Evolutionary conservation across 2,888 invertebrate genomes (phyloP).

Genomic region (Melieria omissa): DNA sequence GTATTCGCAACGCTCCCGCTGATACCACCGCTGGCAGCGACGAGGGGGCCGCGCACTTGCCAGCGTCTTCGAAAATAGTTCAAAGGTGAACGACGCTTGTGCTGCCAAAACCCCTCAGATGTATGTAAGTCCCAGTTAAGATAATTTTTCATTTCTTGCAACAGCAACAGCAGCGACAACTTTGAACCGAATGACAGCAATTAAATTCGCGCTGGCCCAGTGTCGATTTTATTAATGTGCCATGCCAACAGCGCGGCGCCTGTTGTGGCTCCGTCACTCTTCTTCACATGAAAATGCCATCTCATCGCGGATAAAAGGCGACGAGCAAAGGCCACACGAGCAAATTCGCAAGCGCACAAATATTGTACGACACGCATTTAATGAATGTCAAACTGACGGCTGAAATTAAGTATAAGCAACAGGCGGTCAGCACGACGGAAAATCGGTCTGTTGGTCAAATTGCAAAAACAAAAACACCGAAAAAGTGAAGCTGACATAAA

Average conservation of each 20-base stretch:
- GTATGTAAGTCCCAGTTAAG: too few species aligned
- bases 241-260: conserved; percentile 13
- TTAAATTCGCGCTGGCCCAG: neutral
- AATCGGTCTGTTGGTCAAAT: too few species aligned
- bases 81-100: too few species aligned
- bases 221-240: conserved; percentile 18
- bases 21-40: too few species aligned
- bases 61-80: too few species aligned
- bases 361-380: neutral
- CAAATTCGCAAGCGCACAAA: neutral
- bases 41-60: too few species aligned
- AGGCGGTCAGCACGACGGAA: neutral
- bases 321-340: neutral
- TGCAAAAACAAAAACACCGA: neutral
- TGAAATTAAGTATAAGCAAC: neutral
- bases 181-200: too few species aligned
- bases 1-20: too few species aligned
- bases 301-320: conserved; percentile 22
- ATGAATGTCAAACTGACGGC: conserved; percentile 10
- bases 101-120: too few species aligned
- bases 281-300: conserved; percentile 26
- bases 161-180: too few species aligned
- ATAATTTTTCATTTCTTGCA: too few species aligned
- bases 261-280: conserved; percentile 13
- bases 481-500: neutral